Percentiles rank a stretch among this genome's conserved stretches.
Conservation (phyloP, 2,797 vertebrate species). For the Cossypha niveicapilla region DNA sequence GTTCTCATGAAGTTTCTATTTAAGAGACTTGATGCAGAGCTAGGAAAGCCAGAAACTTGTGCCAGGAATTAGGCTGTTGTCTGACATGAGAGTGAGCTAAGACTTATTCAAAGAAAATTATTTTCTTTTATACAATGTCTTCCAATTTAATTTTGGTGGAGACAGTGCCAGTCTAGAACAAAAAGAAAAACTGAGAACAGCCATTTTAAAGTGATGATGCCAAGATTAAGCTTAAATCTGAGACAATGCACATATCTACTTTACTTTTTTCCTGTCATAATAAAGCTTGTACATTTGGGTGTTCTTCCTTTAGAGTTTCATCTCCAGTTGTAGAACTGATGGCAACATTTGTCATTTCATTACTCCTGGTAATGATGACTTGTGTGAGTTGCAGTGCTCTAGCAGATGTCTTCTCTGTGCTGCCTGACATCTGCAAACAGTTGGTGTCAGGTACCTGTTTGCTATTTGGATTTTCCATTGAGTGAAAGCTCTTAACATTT, state of each 20-base stretch:
- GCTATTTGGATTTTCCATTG: neutral
- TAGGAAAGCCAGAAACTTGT: neutral
- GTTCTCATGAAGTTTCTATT: rapidly evolving
- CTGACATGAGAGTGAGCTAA: neutral
- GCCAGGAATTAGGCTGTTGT: neutral
- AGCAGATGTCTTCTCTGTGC: neutral
- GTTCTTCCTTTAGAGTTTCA: neutral
- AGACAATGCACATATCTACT: neutral
- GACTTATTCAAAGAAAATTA: neutral
- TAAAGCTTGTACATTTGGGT: neutral
- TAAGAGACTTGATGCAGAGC: neutral
- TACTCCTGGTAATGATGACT: neutral
- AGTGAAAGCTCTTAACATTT: neutral
- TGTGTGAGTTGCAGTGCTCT: neutral
- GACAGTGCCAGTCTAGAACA: neutral
- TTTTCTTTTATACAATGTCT: neutral
- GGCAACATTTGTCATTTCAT: neutral
- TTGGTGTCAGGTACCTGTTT: neutral
- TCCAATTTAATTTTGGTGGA: neutral
- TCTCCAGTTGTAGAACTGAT: neutral
- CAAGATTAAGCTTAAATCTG: neutral
- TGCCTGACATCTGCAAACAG: neutral
- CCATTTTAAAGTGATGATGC: neutral
- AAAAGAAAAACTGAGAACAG: neutral
- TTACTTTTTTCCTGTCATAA: neutral